phyloP scores from a whole-genome alignment of 2,888 invertebrate species.

The Lottia scabra region DNA sequence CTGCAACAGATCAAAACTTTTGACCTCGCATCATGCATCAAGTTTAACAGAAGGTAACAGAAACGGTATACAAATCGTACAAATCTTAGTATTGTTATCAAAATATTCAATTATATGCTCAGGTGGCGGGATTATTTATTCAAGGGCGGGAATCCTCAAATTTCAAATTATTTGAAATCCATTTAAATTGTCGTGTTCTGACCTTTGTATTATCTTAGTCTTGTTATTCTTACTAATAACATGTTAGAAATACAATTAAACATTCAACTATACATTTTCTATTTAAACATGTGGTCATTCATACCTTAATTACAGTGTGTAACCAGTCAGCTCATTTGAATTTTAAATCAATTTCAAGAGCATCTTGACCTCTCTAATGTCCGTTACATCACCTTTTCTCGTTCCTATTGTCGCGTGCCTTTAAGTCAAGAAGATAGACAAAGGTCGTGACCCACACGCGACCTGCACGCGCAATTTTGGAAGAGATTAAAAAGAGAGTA shows the following conservation, averaged over 20 bases:
- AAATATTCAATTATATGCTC: too few relatives aligned
- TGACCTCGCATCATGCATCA: too few relatives aligned
- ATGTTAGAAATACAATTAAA: neutral
- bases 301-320: conserved; percentile 7
- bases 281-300: neutral
- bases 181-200: neutral
- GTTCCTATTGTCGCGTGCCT: neutral
- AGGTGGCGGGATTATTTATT: too few relatives aligned
- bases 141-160: neutral
- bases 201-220: neutral
- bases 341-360: neutral
- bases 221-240: conserved; percentile 6
- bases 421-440: neutral
- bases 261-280: neutral
- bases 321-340: neutral
- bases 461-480: neutral
- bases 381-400: neutral
- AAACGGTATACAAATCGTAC: too few relatives aligned
- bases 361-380: neutral
- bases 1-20: too few relatives aligned
- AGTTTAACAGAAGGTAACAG: too few relatives aligned
- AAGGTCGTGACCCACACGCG: conserved; percentile 4
- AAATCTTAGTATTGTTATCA: too few relatives aligned
- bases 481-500: neutral
- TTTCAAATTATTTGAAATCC: neutral